Conservation (phyloP, 2,113 vertebrate genomes). For the Syngnathus scovelli region DNA sequence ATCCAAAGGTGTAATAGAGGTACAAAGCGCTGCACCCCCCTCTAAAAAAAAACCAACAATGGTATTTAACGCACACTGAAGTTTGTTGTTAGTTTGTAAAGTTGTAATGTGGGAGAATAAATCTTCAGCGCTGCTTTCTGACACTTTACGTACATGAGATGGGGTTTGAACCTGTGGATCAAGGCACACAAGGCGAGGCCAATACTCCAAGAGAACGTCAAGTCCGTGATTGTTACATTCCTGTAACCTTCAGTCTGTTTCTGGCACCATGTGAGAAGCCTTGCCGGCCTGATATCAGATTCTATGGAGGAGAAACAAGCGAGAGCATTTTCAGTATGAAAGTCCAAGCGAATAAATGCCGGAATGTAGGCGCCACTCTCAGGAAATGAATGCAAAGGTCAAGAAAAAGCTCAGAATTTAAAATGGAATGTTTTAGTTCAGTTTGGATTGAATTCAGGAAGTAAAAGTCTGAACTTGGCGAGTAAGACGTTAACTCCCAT, state of each 20-base stretch:
- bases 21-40: not conserved
- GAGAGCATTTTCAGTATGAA: not conserved
- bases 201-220: slow-evolving; percentile 84
- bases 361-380: not conserved
- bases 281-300: slow-evolving; percentile 84
- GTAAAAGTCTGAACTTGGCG: slow-evolving; percentile 4
- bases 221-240: slow-evolving; percentile 77
- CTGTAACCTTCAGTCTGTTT: slow-evolving; percentile 88
- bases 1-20: slow-evolving; percentile 22
- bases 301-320: slow-evolving; percentile 64
- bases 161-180: slow-evolving; percentile 89
- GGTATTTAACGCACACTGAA: not conserved
- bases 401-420: not conserved
- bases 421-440: not conserved
- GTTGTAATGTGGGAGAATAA: not conserved
- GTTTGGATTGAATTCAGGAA: slow-evolving; percentile 1
- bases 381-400: not conserved
- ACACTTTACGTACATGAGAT: slow-evolving; percentile 82
- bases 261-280: slow-evolving; percentile 93
- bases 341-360: not conserved
- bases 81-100: not conserved
- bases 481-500: slow-evolving; percentile 5
- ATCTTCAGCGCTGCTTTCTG: not conserved
- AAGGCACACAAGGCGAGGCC: slow-evolving; percentile 88
- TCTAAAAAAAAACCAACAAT: too few species aligned